Conservation (phyloP, 2,888 invertebrate species). For the Dusona sp. region DNA sequence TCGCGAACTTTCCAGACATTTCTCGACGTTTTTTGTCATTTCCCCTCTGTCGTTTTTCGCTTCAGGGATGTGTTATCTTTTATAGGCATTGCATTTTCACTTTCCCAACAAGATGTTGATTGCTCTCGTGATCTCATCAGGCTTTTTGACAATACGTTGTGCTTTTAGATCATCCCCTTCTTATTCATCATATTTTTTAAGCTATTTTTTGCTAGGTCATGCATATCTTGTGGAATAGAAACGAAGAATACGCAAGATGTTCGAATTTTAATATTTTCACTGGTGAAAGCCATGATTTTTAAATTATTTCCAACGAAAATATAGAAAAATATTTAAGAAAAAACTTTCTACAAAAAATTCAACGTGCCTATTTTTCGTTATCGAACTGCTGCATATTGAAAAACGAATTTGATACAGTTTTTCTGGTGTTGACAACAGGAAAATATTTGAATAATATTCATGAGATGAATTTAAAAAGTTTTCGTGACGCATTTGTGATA, state of each 20-base stretch:
- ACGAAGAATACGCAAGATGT: background rate
- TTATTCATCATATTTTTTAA: background rate
- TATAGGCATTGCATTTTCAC: background rate
- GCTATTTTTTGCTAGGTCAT: background rate
- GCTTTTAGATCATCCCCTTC: background rate
- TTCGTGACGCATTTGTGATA: background rate
- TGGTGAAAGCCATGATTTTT: background rate
- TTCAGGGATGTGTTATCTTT: background rate
- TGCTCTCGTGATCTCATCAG: background rate
- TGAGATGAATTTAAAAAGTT: background rate
- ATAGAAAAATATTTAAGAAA: too few species aligned
- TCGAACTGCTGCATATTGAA: background rate
- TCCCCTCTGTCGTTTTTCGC: background rate
- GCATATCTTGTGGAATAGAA: background rate
- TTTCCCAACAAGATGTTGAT: background rate
- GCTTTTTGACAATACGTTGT: background rate
- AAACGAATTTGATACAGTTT: background rate
- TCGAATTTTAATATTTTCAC: background rate
- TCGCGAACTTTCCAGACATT: constrained; percentile 29
- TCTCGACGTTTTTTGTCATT: background rate
- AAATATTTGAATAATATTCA: background rate
- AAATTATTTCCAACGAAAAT: background rate
- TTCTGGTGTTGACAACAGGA: background rate
- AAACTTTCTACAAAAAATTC: background rate
- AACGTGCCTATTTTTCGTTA: background rate